Percentiles rank a stretch among this genome's conserved stretches.
phyloP scores from a whole-genome alignment of 2,888 invertebrate species.

The Tachina fera region DNA sequence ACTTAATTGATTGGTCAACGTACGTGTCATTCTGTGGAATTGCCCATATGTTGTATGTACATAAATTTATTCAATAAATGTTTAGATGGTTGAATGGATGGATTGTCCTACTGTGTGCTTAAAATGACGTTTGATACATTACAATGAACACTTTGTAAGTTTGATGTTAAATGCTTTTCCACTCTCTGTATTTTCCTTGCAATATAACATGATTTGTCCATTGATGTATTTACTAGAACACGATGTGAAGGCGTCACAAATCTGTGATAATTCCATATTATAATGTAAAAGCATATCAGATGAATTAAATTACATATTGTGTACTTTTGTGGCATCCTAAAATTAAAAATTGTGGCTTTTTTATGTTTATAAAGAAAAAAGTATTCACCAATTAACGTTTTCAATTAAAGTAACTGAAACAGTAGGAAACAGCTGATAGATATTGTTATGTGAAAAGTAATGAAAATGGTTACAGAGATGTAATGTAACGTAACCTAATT shows the following conservation, averaged over 20 bases:
- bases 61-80: conserved; percentile 41
- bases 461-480: too few relatives aligned
- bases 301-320: not conserved
- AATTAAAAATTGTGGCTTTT: not conserved
- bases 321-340: not conserved
- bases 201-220: not conserved
- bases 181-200: not conserved
- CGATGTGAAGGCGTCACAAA: conserved; percentile 30
- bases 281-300: not conserved
- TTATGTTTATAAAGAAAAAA: too few relatives aligned
- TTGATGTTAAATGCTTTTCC: conserved; percentile 6
- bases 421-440: too few relatives aligned
- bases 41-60: not conserved
- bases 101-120: conserved; percentile 48
- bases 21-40: too few relatives aligned
- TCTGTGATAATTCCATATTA: conserved; percentile 35
- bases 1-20: too few relatives aligned
- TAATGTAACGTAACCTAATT: too few relatives aligned
- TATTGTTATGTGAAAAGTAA: too few relatives aligned
- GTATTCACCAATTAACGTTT: too few relatives aligned
- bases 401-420: too few relatives aligned
- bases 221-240: conserved; percentile 13
- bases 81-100: conserved; percentile 11
- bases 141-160: conserved; percentile 39
- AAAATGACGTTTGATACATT: conserved; percentile 27